Evolutionary conservation across 2,113 vertebrate species (phyloP).

Genomic region (Vireo altiloquus): DNA sequence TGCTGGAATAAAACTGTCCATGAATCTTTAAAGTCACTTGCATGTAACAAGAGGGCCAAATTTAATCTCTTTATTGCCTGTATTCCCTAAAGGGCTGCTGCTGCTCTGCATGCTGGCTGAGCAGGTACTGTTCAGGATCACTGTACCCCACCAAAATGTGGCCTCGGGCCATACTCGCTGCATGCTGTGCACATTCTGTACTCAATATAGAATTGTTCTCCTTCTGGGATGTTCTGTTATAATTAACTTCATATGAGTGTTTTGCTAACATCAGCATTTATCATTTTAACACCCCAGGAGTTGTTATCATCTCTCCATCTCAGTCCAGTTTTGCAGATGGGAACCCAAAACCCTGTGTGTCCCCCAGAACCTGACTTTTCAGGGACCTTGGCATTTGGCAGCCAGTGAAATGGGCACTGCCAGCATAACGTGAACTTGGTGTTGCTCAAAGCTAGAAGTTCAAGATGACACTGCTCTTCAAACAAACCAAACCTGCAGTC

Average conservation of each 20-base stretch:
- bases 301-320: not conserved
- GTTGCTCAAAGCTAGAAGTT: not conserved
- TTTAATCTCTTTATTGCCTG: not conserved
- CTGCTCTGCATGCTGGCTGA: not conserved
- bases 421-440: not conserved
- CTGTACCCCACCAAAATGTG: not conserved
- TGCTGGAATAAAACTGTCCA: not conserved
- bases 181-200: not conserved
- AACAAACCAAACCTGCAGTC: not conserved
- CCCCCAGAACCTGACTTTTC: not conserved
- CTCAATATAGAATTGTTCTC: conserved; percentile 27
- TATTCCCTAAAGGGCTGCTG: not conserved
- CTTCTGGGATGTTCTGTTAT: conserved; percentile 41
- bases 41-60: not conserved
- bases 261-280: conserved; percentile 21
- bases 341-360: not conserved
- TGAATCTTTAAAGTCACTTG: conserved; percentile 31
- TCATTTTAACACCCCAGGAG: not conserved
- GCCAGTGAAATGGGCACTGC: not conserved
- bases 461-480: not conserved
- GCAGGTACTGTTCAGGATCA: conserved; percentile 17
- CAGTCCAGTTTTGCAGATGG: not conserved
- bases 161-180: not conserved
- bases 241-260: conserved; percentile 23
- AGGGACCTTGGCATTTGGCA: not conserved